Evolutionary conservation across 2,113 vertebrate genomes (phyloP), one percentile per base, ranked within the genome.

Genomic region (Eurystomus gularis): DNA sequence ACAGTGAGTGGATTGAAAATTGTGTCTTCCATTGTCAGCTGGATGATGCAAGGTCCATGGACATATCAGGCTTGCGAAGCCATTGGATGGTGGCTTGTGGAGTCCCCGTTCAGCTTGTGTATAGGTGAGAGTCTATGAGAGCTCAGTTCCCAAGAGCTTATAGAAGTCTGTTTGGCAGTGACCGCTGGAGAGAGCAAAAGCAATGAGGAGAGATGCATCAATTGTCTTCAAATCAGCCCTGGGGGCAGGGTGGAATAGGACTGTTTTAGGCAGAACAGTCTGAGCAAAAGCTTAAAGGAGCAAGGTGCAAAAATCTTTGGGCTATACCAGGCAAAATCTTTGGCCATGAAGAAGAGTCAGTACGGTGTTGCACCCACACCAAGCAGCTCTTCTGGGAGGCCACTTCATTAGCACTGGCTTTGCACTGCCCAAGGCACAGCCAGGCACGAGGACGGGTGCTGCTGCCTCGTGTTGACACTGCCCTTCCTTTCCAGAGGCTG

Each of bases 401-500:
- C 48, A 5, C 51, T 95, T 93, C 73, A 35, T 90, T 51, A 91
- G 65, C 33, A 21, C 6, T 15, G n/a, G 33, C 42, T 66, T 25
- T 49, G 29, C 10, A 1, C 19, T 68, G 73, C 66, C 61, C 42
- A 7, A 35, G 52, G 39, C 52, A 29, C 0, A 0, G 3, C n/a
- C 2, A 2, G 42, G 42, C 16, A 4, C 1, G 15, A 33, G n/a
- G n/a, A 33, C 4, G 11, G 39, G 46, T 40, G 51, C 44, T 49
- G 57, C n/a, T 33, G 73, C 42, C 61, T 40, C 2, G 1, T 40
- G 5, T 0, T 11, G 40, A 24, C 10, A 0, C 13, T 29, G 51
- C 24, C 69, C 15, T 3, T 25, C 87, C 37, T 86, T 75, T 65
- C 64, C 82, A 6, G 85, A 82, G 57, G n/a, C 75, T 3, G 12